Percentiles rank a stretch among this genome's conserved stretches.
Conservation (phyloP, 1,140 invertebrate genomes). For the Myzus persicae region DNA sequence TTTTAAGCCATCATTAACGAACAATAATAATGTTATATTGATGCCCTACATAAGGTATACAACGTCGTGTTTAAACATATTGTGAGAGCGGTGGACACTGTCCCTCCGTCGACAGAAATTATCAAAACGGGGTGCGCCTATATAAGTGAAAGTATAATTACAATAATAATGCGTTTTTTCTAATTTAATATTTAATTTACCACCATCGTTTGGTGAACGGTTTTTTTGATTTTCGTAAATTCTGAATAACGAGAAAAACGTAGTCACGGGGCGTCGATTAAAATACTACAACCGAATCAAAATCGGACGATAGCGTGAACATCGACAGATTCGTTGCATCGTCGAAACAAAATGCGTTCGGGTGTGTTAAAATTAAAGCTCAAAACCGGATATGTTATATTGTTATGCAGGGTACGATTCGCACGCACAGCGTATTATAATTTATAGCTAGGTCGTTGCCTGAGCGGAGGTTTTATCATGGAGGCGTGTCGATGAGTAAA, state of each 20-base stretch:
- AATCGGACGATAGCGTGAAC: not conserved
- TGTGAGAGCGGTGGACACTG: not conserved
- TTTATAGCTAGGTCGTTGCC: not conserved
- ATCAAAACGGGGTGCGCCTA: not conserved
- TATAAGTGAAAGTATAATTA: slow-evolving; percentile 31
- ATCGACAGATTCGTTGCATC: not conserved
- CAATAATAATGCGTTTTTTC: not conserved
- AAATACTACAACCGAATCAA: not conserved
- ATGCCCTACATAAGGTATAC: not conserved
- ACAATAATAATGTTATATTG: not conserved
- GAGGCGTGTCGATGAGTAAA: not conserved
- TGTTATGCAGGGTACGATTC: not conserved
- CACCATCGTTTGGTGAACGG: not conserved
- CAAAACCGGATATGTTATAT: slow-evolving; percentile 10
- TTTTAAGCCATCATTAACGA: not conserved
- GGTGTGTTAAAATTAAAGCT: not conserved
- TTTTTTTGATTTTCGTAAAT: not conserved
- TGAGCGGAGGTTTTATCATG: not conserved
- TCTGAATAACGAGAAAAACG: not conserved
- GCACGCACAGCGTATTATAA: not conserved
- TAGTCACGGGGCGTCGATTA: not conserved
- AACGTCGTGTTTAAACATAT: not conserved
- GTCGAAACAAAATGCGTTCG: not conserved
- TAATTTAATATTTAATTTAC: not conserved
- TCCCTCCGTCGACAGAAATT: not conserved